Base-by-base conservation (phyloP, 2,113 vertebrate species). In the Spizaetus ornatus region DNA sequence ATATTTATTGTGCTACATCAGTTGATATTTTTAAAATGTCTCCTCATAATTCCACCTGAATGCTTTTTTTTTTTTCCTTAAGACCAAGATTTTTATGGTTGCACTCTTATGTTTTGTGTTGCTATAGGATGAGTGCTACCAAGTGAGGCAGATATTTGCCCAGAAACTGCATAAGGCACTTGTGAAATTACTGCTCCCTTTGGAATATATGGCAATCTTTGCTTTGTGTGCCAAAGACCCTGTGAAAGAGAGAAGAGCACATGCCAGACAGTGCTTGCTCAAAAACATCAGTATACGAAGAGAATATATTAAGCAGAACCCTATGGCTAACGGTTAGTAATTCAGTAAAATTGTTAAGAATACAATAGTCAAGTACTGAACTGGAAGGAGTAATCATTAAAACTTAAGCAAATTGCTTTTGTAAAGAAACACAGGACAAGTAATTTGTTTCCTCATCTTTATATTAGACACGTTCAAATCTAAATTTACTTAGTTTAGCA, bases 251-350 rank as follows among this genome's bases (percentile, higher is more conserved):
- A 98, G 99, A 93, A 98, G 99, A 63, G 99, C 99, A 42, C 99
- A 99, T 56, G 99, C 99, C 95, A 98, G 99, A 80, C 99, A 99
- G 98, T 99, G 99, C 97, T 99, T 99, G 82, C 99, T 99, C 40
- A 99, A 99, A 97, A 99, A 99, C 98, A 99, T 99, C 97, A 99
- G 99, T 87, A 99, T 99, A 97, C 99, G 99, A 86, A 98, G 99
- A 96, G 99, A 99, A 86, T 99, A 99, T 97, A 99, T 99, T 97
- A 99, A 99, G 94, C 99, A 99, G 95, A 99, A 99, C 92, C 99
- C 99, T 22, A 98, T 99, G 82, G 98, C 99, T 97, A 99, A 99
- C 15, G 99, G 99, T 99, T 65, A 97, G 99, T 98, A 72, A 95
- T 86, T 63, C 59, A 40, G 27, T 52, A 48, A 42, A 90, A n/a